Evolutionary conservation across 2,797 vertebrate genomes (phyloP).

Genomic region (Tamandua tetradactyla): DNA sequence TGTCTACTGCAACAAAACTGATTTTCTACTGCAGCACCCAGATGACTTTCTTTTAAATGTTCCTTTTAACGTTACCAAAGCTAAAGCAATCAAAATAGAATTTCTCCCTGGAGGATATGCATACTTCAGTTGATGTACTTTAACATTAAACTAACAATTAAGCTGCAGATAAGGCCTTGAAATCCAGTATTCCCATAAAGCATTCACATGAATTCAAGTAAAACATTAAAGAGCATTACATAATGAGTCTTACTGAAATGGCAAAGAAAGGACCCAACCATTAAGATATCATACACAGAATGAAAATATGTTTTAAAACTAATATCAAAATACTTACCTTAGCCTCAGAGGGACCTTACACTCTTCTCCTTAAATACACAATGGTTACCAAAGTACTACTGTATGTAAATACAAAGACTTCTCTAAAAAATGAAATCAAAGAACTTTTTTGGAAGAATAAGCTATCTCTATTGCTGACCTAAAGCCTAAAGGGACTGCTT

Average conservation of each 20-base stretch:
- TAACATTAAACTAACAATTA: constrained; percentile 46
- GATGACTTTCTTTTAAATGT: not conserved
- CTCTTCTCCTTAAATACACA: constrained; percentile 17
- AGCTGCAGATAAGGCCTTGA: constrained; percentile 44
- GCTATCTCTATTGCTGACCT: not conserved
- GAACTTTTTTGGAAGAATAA: not conserved
- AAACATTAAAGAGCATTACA: constrained; percentile 68
- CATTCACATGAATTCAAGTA: constrained; percentile 71
- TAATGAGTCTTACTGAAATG: constrained; percentile 55
- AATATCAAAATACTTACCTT: constrained; percentile 39
- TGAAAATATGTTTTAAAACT: constrained; percentile 35
- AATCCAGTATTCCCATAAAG: constrained; percentile 52
- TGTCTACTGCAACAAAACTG: constrained; percentile 48
- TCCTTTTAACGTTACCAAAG: constrained; percentile 48
- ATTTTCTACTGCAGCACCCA: constrained; percentile 34
- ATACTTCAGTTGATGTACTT: not conserved
- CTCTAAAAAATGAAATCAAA: constrained; percentile 8
- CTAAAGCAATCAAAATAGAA: constrained; percentile 49
- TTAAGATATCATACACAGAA: constrained; percentile 9
- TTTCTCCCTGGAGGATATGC: not conserved
- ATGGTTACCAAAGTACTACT: constrained; percentile 5
- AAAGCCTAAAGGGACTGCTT: not conserved
- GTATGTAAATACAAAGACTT: not conserved
- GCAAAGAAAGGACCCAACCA: constrained; percentile 47
- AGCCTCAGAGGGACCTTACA: not conserved